Evolutionary conservation across 2,113 vertebrate species (phyloP), one percentile per base, ranked within the genome.

Genomic region (Halichoeres trimaculatus): DNA sequence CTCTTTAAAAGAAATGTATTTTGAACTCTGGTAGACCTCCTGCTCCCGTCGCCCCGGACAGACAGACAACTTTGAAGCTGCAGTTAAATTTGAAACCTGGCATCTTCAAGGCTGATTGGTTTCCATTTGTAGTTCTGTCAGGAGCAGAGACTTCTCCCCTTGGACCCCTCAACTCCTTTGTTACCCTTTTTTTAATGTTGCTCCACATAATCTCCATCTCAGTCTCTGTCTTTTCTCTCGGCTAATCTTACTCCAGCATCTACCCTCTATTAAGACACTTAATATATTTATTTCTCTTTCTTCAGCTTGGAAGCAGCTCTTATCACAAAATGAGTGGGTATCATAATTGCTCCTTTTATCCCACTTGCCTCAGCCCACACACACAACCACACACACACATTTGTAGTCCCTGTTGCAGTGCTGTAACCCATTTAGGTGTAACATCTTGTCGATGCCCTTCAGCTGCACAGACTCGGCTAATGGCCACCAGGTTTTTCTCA

Each of bases 401-500:
- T 53, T 17, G n/a, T 57, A 4, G 0, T 65, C 73, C 51, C 77
- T 67, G 50, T 30, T 74, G 83, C 51, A 73, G 48, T 60, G 67
- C 69, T 72, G 45, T 69, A 83, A 85, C 68, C 62, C 55, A 76
- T 84, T 84, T 85, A 78, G 23, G 70, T 85, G 58, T 30, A 19
- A 77, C 84, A 70, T 90, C 78, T 90, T 85, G 81, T 59, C 24
- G 20, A 64, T 80, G 75, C 74, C 83, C 60, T 76, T 83, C 73
- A 74, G 74, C 75, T 71, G 75, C 58, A 73, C 58, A 80, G 50
- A 72, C 51, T 67, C 54, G 7, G 47, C 77, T 88, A 85, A 87
- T 86, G 72, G 77, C 87, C 72, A 76, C 52, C 79, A 65, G 76
- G 20, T 83, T 83, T 70, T 68, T 80, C 74, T 87, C 81, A 89